These are phyloP conservation scores for Nyctalus aviator DNA, from an alignment of 2,797 vertebrate species.

Conservation along the genomic window DNA sequence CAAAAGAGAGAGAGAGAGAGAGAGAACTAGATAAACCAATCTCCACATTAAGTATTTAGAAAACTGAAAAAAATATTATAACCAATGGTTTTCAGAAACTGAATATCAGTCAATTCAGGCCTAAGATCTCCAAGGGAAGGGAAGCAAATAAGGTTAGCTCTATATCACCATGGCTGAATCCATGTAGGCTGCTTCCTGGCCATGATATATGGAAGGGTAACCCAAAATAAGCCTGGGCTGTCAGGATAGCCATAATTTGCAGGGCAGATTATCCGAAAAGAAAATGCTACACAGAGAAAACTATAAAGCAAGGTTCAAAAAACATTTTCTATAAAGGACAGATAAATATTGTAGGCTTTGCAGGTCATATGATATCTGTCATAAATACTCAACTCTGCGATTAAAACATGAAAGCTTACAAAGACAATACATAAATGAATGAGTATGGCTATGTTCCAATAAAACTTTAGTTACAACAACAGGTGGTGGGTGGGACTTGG, in stretches of 20 bases:
- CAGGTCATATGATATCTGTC: background rate
- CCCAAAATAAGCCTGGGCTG: background rate
- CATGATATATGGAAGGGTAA: background rate
- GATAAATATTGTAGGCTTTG: conserved; percentile 32
- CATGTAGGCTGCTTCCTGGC: background rate
- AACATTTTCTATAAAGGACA: conserved; percentile 26
- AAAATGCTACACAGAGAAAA: conserved; percentile 8
- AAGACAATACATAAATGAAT: conserved; percentile 43
- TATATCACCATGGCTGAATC: background rate
- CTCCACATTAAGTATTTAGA: background rate
- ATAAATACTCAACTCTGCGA: conserved; percentile 11
- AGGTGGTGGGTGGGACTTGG: background rate
- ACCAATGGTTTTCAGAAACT: background rate
- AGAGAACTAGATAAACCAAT: background rate
- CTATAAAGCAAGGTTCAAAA: background rate
- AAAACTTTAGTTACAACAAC: conserved; percentile 35
- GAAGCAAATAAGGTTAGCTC: background rate
- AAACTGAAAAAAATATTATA: background rate
- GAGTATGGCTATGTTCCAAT: conserved; percentile 19
- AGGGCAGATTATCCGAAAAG: background rate
- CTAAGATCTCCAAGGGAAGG: background rate
- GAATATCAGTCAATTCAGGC: background rate
- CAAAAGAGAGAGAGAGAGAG: background rate
- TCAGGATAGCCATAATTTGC: background rate
- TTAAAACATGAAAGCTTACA: conserved; percentile 37